phyloP scores from a whole-genome alignment of 2,113 vertebrate genomes.

The Poeciliopsis occidentalis region DNA sequence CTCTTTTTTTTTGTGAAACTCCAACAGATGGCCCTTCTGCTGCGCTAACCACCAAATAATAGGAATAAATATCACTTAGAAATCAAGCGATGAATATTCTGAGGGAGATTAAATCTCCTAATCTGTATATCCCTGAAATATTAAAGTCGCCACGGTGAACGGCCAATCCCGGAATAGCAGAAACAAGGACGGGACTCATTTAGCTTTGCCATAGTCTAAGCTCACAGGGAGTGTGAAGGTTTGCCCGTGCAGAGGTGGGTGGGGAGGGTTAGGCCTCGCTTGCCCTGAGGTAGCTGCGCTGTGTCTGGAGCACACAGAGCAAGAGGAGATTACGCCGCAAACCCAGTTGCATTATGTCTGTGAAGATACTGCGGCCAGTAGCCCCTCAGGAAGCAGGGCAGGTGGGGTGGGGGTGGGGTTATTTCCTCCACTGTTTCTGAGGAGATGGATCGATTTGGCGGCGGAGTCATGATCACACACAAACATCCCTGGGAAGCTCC shows the following conservation, averaged over 20 bases:
- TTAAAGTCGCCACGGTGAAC: constrained; percentile 56
- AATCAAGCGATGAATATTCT: constrained; percentile 63
- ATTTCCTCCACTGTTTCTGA: constrained; percentile 26
- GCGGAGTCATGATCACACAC: constrained; percentile 16
- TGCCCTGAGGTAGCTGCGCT: constrained; percentile 26
- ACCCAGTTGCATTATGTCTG: constrained; percentile 28
- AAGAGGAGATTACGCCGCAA: constrained; percentile 45
- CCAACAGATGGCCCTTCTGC: constrained; percentile 65
- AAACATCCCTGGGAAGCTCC: constrained; percentile 40
- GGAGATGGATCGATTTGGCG: constrained; percentile 20
- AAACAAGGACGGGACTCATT: constrained; percentile 48
- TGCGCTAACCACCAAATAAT: constrained; percentile 37
- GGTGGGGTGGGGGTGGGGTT: neutral
- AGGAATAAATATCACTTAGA: constrained; percentile 67
- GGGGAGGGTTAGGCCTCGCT: constrained; percentile 34
- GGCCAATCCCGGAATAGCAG: neutral
- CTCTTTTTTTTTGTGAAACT: constrained; percentile 46
- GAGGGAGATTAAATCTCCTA: constrained; percentile 61
- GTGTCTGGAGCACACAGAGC: neutral
- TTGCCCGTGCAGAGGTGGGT: constrained; percentile 24
- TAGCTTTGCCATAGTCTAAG: constrained; percentile 52
- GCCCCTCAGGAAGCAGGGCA: constrained; percentile 18
- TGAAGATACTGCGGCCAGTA: constrained; percentile 37
- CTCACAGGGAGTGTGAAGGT: constrained; percentile 44
- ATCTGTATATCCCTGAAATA: constrained; percentile 69